These are phyloP conservation scores for Branchellion lobata DNA, from an alignment of 2,888 invertebrate species.

Conservation along the genomic window DNA sequence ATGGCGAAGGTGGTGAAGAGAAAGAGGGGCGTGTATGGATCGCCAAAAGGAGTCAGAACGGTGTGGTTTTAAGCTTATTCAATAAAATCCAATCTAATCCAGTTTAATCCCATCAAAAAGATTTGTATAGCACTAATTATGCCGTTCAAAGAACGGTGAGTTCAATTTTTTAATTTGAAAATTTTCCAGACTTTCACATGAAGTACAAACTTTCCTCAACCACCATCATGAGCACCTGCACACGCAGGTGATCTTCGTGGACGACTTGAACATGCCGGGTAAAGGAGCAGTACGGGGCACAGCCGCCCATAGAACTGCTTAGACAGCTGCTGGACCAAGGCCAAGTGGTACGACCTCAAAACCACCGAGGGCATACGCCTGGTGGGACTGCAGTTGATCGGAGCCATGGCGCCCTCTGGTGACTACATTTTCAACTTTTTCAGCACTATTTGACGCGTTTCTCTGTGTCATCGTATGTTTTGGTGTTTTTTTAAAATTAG, in stretches of 20 bases:
- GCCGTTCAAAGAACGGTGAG: no score
- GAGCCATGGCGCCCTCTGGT: constrained; percentile 66
- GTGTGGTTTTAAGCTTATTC: no score
- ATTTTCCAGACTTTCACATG: background rate
- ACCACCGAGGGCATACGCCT: constrained; percentile 61
- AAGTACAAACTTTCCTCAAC: background rate
- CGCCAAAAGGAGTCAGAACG: constrained; percentile 79
- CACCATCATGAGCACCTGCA: background rate
- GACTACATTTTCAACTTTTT: constrained; percentile 42
- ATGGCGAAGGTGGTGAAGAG: constrained; percentile 90
- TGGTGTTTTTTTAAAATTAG: background rate
- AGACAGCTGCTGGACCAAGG: constrained; percentile 63
- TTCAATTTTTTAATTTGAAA: no score
- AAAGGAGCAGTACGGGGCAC: constrained; percentile 84
- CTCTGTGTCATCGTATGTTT: background rate
- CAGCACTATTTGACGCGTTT: background rate
- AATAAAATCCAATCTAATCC: no score
- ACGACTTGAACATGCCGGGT: constrained; percentile 94
- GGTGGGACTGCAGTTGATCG: constrained; percentile 61
- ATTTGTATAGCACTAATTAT: background rate
- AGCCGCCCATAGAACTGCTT: constrained; percentile 87
- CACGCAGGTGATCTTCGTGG: constrained; percentile 79
- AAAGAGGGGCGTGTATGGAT: constrained; percentile 87
- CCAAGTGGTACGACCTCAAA: constrained; percentile 62
- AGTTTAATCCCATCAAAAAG: no score